Base-by-base conservation (phyloP, 2,113 vertebrate genomes). In the Taxidea taxus region DNA sequence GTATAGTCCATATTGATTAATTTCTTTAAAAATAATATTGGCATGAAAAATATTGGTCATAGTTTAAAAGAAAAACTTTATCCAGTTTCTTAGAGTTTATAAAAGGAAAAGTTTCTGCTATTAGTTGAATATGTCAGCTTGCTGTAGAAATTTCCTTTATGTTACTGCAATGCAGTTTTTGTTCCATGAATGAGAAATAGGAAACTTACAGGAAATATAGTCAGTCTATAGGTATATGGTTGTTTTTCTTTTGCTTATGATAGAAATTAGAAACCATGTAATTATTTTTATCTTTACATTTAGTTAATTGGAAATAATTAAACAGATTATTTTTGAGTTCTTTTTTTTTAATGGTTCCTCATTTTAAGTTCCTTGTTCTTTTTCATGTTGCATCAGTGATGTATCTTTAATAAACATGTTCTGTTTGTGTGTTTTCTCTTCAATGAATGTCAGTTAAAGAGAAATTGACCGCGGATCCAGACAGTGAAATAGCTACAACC, bases 401-500 rank as follows among this genome's bases (percentile, higher is more conserved):
- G 7, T 94, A 81, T 95, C 47, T 94, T 89, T 51, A 97, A 27
- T 94, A 72, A 95, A 97, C 89, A 87, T 87, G 1, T 89, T 97
- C 81, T 96, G 0, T 83, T 90, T 97, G 37, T 93, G 94, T 87
- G 44, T 97, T 96, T 93, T 98, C 93, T 94, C 97, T 98, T 96
- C 82, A 96, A 94, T 89, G 54, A 94, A 89, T 92, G 34, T 37
- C 98, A 99, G 99, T 99, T 98, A 99, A 99, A 99, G 99, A 99
- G 98, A 99, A 99, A 94, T 98, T 99, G 96, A 99, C 99, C 42
- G 99, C 99, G 0, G 99, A 99, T 96, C 99, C 99, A n/a, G 99
- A 99, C 99, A 99, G 99, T 98, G 99, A 99, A 99, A 99, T 99
- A 85, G 99, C 99, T 96, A 99, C 99, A 14, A 99, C 99, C 97